Percentiles rank a stretch among this genome's conserved stretches.
These are phyloP conservation scores for Mythimna loreyi DNA, from an alignment of 2,888 invertebrate genomes.

Conservation along the genomic window DNA sequence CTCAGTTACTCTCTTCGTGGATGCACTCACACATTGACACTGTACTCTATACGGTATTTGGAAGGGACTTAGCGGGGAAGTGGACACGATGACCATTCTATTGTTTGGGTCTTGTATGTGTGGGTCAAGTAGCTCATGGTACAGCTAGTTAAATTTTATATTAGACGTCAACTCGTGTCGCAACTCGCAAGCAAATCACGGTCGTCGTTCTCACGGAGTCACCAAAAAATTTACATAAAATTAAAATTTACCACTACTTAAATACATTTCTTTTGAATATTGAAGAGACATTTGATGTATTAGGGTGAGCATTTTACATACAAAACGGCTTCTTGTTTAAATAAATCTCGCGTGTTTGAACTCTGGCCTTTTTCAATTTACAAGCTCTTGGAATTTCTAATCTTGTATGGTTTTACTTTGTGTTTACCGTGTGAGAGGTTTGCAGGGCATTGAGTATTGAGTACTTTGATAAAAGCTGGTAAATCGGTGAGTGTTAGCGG, in stretches of 20 bases:
- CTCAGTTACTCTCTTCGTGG: background rate
- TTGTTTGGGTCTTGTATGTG: constrained; percentile 11
- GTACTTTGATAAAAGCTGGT: constrained; percentile 27
- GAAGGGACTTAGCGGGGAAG: background rate
- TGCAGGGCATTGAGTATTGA: constrained; percentile 5
- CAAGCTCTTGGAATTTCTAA: constrained; percentile 52
- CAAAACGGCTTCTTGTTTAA: constrained; percentile 57
- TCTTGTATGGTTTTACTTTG: constrained; percentile 44
- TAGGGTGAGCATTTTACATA: constrained; percentile 55
- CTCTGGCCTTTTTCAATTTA: constrained; percentile 61
- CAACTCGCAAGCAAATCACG: constrained; percentile 71
- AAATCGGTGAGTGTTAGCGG: constrained; percentile 11
- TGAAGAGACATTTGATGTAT: constrained; percentile 60
- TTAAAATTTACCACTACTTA: constrained; percentile 64
- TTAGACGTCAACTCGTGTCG: constrained; percentile 50
- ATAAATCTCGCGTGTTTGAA: constrained; percentile 57
- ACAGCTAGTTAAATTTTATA: background rate
- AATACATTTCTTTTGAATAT: constrained; percentile 62
- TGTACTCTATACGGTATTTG: background rate
- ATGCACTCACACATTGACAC: constrained; percentile 38
- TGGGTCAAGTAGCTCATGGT: constrained; percentile 16
- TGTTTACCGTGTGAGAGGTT: constrained; percentile 33
- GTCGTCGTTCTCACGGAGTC: constrained; percentile 72
- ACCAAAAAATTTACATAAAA: constrained; percentile 69
- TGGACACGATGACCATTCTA: background rate